Evolutionary conservation across 2,888 invertebrate species (phyloP), one percentile per base, ranked within the genome.

Genomic region (Tenthredo distinguenda): DNA sequence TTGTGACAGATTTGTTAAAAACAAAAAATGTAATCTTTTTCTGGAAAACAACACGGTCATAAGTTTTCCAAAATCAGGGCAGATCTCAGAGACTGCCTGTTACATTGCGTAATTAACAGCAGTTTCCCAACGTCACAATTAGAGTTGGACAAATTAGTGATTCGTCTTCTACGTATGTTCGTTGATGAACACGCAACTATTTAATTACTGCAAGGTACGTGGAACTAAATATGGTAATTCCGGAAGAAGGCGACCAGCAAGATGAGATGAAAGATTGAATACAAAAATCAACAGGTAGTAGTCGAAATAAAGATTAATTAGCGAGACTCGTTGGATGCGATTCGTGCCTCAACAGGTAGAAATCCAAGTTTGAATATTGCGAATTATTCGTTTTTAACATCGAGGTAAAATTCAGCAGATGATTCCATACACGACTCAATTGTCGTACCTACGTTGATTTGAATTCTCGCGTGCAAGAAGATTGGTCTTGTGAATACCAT

Each of bases 401-500:
- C 26, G 65, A 65, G 31, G 65, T 65, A 12, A 31, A 26, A 21
- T 40, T 7, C 2, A 43, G 72, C 21, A 40, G 72, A 43, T 15
- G 40, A 71, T 72, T 43, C n/a, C n/a, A 21, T 21, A 10, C 21
- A 40, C 18, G 12, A 21, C n/a, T 43, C 10, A 43, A 43, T 72
- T 31, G 72, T 2, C 72, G 21, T 26, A n/a, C n/a, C n/a, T n/a
- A n/a, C 2, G 50, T 15, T 31, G 18, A 76, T 31, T 76, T 18
- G 10, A 72, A 72, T 72, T 31, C 26, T 76, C 31, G 76, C 50
- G 76, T 76, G 76, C 37, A 31, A 76, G 76, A 31, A 47, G 50
- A 76, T 76, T 50, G 50, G 26, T 76, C 50, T 50, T 76, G 50
- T 31, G 76, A 72, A 50, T 76, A 31, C 26, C 50, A 31, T 50